Conservation (phyloP, 2,797 vertebrate species). For the Threskiornis aethiopicus region DNA sequence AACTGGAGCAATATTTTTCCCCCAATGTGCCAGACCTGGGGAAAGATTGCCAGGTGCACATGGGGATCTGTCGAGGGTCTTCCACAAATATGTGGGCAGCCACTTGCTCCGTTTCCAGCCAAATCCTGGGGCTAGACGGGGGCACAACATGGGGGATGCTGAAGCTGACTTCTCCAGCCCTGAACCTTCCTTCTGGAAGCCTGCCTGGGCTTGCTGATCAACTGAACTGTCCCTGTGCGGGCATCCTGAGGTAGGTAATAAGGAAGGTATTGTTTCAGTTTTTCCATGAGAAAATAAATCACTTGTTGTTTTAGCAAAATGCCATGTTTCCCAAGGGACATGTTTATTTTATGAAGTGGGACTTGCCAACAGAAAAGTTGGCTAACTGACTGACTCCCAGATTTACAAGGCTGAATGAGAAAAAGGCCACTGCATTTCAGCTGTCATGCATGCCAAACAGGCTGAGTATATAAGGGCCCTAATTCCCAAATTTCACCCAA, state of each 20-base stretch:
- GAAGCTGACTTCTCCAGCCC: not conserved
- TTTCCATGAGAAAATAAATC: not conserved
- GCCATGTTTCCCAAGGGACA: not conserved
- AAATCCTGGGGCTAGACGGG: not conserved
- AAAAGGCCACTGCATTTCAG: not conserved
- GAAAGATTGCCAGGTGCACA: not conserved
- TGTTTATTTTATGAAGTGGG: not conserved
- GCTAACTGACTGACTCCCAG: not conserved
- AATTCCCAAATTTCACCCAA: not conserved
- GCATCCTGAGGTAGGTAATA: not conserved
- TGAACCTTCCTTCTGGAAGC: not conserved
- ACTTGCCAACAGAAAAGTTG: not conserved
- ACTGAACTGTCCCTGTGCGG: not conserved
- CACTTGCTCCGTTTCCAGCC: not conserved
- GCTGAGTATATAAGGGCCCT: not conserved
- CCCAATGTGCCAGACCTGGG: accelerated
- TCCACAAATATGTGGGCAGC: not conserved
- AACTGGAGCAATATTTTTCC: not conserved
- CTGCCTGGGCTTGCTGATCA: not conserved
- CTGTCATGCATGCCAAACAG: not conserved
- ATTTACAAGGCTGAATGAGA: not conserved
- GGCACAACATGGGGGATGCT: not conserved
- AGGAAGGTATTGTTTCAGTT: not conserved
- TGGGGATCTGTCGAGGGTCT: not conserved
- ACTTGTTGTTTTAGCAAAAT: not conserved